phyloP scores from a whole-genome alignment of 2,797 vertebrate genomes.

The Basileuterus tristriatus region DNA sequence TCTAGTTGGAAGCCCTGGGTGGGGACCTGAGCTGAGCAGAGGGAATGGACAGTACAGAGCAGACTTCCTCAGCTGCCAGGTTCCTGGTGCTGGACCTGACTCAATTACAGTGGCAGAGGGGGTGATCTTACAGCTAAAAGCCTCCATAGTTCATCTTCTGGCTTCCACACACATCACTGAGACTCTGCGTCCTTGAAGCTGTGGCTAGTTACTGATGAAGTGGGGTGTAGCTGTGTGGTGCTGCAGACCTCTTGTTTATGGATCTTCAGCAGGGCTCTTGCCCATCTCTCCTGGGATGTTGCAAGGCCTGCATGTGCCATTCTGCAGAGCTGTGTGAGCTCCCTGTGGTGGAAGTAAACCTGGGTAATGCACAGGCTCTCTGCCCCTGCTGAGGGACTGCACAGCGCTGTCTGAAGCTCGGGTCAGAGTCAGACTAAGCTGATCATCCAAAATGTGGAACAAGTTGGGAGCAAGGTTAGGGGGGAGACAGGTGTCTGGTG shows the following conservation, averaged over 20 bases:
- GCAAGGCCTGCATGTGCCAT: not conserved
- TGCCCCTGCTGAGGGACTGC: not conserved
- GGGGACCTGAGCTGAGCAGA: not conserved
- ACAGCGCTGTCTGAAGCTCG: not conserved
- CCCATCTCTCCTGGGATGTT: not conserved
- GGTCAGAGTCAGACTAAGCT: not conserved
- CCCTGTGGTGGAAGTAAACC: not conserved
- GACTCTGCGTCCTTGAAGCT: not conserved
- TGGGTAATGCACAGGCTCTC: not conserved
- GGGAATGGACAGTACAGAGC: constrained; percentile 12
- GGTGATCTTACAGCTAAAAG: not conserved
- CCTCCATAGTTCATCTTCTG: not conserved
- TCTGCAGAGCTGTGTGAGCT: not conserved
- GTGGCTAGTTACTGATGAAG: not conserved
- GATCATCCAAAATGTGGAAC: not conserved
- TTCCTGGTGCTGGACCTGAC: not conserved
- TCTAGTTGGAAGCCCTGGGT: constrained; percentile 30
- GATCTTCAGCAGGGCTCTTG: not conserved
- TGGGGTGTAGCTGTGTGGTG: not conserved
- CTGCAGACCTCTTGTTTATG: not conserved
- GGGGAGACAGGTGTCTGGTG: not conserved
- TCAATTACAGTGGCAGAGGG: not conserved
- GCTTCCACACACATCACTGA: rapidly evolving
- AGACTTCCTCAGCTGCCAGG: constrained; percentile 5
- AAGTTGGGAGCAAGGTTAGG: not conserved